Percentiles rank a stretch among this genome's conserved stretches.
Evolutionary conservation across 35 echinoderm and acorn worm species (phyloP).

Genomic region (Heliocidaris erythrogramma): DNA sequence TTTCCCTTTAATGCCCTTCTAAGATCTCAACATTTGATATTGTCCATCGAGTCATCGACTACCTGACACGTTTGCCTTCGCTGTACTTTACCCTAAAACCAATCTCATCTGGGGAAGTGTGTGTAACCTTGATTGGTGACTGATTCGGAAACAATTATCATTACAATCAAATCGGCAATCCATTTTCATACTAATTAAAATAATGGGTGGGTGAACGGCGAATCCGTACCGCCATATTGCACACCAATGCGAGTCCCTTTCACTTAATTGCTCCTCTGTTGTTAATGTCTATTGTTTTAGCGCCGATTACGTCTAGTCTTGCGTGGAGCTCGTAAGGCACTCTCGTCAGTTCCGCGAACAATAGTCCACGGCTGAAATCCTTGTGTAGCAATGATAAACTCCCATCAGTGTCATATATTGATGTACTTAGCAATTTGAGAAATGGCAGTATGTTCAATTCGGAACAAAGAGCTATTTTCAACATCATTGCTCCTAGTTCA

Average conservation of each 20-base stretch:
- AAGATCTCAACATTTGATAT: background rate
- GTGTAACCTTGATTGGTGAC: constrained; percentile 21
- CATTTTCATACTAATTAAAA: constrained; percentile 25
- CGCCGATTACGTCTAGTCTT: background rate
- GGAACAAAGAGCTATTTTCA: background rate
- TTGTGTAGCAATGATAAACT: background rate
- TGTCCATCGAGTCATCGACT: background rate
- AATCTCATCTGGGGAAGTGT: background rate
- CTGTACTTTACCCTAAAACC: background rate
- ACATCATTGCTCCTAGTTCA: no score
- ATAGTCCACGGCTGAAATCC: background rate
- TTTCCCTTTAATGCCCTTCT: background rate
- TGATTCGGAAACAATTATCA: constrained; percentile 39
- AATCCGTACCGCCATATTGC: constrained; percentile 4
- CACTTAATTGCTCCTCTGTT: background rate
- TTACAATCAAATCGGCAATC: constrained; percentile 9
- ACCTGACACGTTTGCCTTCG: background rate
- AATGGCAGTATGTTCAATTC: background rate
- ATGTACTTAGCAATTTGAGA: background rate
- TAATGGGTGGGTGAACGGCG: constrained; percentile 21
- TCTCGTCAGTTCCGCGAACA: background rate
- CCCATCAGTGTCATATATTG: no score
- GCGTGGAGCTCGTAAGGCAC: no score
- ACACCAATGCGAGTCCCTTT: background rate
- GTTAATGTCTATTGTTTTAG: background rate